Evolutionary conservation across 2,888 invertebrate species (phyloP).

Genomic region (Pachymerium ferrugineum): DNA sequence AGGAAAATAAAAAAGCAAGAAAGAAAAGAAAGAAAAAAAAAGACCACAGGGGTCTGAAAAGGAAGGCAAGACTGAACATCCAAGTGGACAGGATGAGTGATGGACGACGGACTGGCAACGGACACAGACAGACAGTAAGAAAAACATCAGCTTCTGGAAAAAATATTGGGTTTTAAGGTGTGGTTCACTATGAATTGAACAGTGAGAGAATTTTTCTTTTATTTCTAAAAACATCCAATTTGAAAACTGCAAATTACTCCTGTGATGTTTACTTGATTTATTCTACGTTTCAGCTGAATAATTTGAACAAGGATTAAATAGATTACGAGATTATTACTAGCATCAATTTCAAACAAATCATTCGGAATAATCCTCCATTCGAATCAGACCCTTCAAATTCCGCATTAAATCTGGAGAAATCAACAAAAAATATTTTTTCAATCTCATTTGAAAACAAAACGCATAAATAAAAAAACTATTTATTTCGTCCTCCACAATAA

Average conservation of each 20-base stretch:
- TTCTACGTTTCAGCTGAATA: neutral
- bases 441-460: too few relatives aligned
- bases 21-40: neutral
- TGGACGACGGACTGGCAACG: neutral
- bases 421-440: too few relatives aligned
- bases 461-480: too few relatives aligned
- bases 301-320: neutral
- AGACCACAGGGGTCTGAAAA: neutral
- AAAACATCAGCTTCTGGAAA: neutral
- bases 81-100: constrained; percentile 22
- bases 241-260: too few relatives aligned
- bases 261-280: neutral
- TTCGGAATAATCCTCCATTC: too few relatives aligned
- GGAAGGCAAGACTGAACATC: neutral
- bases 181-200: constrained; percentile 3
- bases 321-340: neutral
- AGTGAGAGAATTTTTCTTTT: too few relatives aligned
- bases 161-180: neutral
- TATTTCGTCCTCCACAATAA: too few relatives aligned
- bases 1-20: neutral
- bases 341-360: neutral
- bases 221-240: too few relatives aligned
- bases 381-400: too few relatives aligned
- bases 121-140: neutral
- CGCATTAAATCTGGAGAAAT: neutral